Evolutionary conservation across 2,797 vertebrate genomes (phyloP).

Genomic region (Threskiornis aethiopicus): DNA sequence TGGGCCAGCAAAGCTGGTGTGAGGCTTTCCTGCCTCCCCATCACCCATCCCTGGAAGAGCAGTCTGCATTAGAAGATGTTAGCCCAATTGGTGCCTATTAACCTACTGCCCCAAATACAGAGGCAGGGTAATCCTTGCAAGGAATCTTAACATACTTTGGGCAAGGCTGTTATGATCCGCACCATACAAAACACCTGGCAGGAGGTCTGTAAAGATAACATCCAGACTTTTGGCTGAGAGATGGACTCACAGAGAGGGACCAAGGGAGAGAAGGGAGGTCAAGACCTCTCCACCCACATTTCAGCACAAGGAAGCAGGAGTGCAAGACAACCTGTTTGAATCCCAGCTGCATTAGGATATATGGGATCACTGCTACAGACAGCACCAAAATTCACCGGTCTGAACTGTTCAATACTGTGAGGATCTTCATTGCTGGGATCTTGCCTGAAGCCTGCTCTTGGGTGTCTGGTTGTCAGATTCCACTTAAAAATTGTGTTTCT

Average conservation of each 20-base stretch:
- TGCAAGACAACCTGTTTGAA: background rate
- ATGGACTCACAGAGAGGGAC: background rate
- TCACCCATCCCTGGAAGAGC: rapidly evolving
- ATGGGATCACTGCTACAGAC: background rate
- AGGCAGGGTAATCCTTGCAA: background rate
- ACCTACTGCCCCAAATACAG: background rate
- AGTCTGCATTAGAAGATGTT: background rate
- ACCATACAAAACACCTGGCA: background rate
- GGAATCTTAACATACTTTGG: rapidly evolving
- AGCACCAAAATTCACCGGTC: background rate
- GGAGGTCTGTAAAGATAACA: background rate
- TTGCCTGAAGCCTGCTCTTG: background rate
- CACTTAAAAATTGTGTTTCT: background rate
- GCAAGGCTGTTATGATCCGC: background rate
- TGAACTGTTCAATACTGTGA: background rate
- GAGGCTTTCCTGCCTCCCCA: background rate
- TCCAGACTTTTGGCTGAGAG: background rate
- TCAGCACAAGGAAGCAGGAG: background rate
- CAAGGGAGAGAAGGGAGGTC: background rate
- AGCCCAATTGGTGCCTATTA: background rate
- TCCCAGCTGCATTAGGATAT: background rate
- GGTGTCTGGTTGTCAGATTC: background rate
- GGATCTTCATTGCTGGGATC: background rate
- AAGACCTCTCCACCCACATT: background rate
- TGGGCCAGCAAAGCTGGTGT: background rate